Evolutionary conservation across 2,888 invertebrate species (phyloP).

Genomic region (Tineola bisselliella): DNA sequence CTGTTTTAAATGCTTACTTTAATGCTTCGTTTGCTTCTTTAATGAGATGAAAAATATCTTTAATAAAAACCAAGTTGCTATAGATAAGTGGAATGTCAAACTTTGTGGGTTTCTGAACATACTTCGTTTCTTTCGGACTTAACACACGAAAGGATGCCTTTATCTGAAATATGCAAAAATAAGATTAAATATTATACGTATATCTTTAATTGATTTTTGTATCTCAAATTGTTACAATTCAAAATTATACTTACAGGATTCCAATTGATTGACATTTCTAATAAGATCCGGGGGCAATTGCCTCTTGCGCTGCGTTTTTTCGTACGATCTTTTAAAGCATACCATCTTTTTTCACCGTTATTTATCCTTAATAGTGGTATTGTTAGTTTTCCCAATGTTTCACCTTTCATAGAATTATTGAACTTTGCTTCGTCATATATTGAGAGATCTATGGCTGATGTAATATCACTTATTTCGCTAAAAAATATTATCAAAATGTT

Average conservation of each 20-base stretch:
- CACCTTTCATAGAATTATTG: slow-evolving; percentile 37
- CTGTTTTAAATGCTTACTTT: slow-evolving; percentile 35
- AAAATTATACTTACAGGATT: slow-evolving; percentile 41
- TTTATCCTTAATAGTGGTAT: slow-evolving; percentile 49
- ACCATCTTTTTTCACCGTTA: slow-evolving; percentile 54
- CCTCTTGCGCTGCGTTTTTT: slow-evolving; percentile 43
- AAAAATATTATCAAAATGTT: slow-evolving; percentile 19
- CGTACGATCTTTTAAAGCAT: slow-evolving; percentile 45
- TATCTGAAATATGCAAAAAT: slow-evolving; percentile 34
- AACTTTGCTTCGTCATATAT: slow-evolving; percentile 46
- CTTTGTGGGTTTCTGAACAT: slow-evolving; percentile 44
- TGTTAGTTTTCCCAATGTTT: slow-evolving; percentile 46
- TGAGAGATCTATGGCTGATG: slow-evolving; percentile 48
- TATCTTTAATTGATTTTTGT: too few relatives aligned
- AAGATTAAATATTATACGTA: too few relatives aligned
- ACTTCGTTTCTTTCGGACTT: slow-evolving; percentile 50
- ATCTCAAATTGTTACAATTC: background rate
- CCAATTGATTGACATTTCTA: slow-evolving; percentile 57
- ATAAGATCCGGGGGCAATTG: slow-evolving; percentile 45
- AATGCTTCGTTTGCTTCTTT: slow-evolving; percentile 42
- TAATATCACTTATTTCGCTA: slow-evolving; percentile 50
- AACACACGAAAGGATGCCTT: slow-evolving; percentile 52
- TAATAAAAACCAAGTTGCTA: slow-evolving; percentile 48
- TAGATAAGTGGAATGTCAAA: slow-evolving; percentile 58
- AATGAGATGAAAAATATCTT: slow-evolving; percentile 40